These are phyloP conservation scores for Variabilichromis moorii DNA, from an alignment of 2,113 vertebrate species.

Conservation along the genomic window DNA sequence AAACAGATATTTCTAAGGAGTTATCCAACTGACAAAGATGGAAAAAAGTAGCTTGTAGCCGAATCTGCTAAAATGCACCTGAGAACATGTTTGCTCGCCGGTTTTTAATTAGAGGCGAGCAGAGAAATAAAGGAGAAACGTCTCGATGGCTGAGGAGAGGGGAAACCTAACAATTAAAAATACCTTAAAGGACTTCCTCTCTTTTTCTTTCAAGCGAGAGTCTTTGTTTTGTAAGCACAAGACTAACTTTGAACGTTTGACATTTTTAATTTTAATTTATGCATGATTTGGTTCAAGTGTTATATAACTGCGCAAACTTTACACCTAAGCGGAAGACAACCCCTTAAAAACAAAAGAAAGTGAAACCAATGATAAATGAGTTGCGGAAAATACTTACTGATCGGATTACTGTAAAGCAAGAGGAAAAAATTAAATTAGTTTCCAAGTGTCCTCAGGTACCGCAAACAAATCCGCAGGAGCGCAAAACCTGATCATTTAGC, in stretches of 20 bases:
- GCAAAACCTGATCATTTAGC: not conserved
- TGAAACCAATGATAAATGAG: not conserved
- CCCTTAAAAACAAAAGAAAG: not conserved
- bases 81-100: not conserved
- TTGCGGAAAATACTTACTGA: not conserved
- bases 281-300: not conserved
- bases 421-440: not conserved
- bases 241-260: not conserved
- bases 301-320: not conserved
- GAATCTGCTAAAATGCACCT: not conserved
- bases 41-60: not conserved
- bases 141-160: not conserved
- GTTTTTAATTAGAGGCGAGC: conserved; percentile 7
- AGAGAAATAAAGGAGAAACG: not conserved
- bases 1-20: not conserved
- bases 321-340: not conserved
- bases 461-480: not conserved
- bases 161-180: not conserved
- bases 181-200: not conserved
- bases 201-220: not conserved
- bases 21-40: not conserved
- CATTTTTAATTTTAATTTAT: not conserved
- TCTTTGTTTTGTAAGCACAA: not conserved
- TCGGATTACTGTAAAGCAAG: not conserved
- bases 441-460: not conserved